Evolutionary conservation across 2,113 vertebrate species (phyloP).

Genomic region (Donacobius atricapilla): DNA sequence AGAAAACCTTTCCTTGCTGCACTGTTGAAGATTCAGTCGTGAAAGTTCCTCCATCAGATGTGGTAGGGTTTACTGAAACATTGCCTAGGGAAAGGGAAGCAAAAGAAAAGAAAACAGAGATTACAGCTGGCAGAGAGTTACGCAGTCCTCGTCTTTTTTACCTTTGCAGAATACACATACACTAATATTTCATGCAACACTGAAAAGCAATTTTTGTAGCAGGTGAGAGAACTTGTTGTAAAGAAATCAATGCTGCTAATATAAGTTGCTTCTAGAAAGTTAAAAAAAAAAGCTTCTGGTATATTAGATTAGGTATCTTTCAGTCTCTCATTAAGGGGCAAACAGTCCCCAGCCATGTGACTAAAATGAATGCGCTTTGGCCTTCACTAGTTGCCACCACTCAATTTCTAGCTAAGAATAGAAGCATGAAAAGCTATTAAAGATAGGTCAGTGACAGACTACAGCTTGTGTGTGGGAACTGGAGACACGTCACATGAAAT

Average conservation of each 20-base stretch:
- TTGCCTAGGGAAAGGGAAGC: conserved; percentile 74
- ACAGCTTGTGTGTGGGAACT: conserved; percentile 53
- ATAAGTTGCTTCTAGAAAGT: background rate
- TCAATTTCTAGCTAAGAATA: conserved; percentile 63
- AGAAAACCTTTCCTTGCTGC: conserved; percentile 82
- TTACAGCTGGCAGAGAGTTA: background rate
- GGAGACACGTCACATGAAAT: conserved; percentile 45
- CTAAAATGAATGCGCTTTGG: conserved; percentile 38
- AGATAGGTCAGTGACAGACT: conserved; percentile 57
- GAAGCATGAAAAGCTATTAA: conserved; percentile 56
- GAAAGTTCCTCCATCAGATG: conserved; percentile 80
- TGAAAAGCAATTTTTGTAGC: background rate
- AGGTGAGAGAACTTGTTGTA: background rate
- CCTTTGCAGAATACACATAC: background rate
- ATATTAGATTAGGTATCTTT: background rate
- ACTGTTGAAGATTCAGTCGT: conserved; percentile 72
- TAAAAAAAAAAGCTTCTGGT: background rate
- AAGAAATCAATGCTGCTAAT: background rate
- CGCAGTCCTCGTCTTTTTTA: background rate
- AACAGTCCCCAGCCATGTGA: conserved; percentile 27
- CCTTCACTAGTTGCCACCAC: conserved; percentile 44
- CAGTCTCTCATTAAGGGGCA: background rate
- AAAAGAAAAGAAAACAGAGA: background rate
- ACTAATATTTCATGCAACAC: background rate
- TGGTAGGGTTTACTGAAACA: conserved; percentile 82